phyloP scores from a whole-genome alignment of 2,113 vertebrate genomes.

The Toxotes chatareus region DNA sequence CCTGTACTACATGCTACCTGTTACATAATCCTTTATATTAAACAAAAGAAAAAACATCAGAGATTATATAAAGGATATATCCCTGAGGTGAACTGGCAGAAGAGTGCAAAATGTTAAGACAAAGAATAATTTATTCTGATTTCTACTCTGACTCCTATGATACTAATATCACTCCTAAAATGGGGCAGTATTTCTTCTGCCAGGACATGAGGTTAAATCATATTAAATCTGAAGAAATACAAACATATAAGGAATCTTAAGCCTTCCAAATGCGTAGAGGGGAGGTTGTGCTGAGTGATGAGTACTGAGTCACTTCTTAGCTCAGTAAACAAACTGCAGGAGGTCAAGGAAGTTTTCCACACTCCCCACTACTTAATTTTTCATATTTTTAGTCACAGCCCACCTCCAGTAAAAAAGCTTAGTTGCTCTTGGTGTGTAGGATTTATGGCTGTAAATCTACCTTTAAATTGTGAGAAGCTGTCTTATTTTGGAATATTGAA shows the following conservation, averaged over 20 bases:
- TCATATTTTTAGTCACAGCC: neutral
- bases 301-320: slow-evolving; percentile 10
- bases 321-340: slow-evolving; percentile 44
- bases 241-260: slow-evolving; percentile 23
- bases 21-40: neutral
- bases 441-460: too few species aligned
- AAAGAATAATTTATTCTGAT: slow-evolving; percentile 3
- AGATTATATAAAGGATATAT: neutral
- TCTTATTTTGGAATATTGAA: too few species aligned
- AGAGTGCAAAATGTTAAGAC: too few species aligned
- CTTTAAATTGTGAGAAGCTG: neutral
- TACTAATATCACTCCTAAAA: too few species aligned
- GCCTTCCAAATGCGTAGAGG: slow-evolving; percentile 21
- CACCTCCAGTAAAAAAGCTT: too few species aligned
- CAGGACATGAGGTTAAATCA: slow-evolving; percentile 15
- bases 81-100: neutral
- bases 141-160: too few species aligned
- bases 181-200: neutral
- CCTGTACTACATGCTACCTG: neutral
- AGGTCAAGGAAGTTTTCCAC: slow-evolving; percentile 7
- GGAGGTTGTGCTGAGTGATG: slow-evolving; percentile 5
- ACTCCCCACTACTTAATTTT: neutral
- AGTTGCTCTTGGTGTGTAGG: neutral
- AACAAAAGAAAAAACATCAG: neutral
- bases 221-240: slow-evolving; percentile 23